These are phyloP conservation scores for Poecilobothrus nobilitatus DNA, from an alignment of 2,888 invertebrate species.

Conservation along the genomic window DNA sequence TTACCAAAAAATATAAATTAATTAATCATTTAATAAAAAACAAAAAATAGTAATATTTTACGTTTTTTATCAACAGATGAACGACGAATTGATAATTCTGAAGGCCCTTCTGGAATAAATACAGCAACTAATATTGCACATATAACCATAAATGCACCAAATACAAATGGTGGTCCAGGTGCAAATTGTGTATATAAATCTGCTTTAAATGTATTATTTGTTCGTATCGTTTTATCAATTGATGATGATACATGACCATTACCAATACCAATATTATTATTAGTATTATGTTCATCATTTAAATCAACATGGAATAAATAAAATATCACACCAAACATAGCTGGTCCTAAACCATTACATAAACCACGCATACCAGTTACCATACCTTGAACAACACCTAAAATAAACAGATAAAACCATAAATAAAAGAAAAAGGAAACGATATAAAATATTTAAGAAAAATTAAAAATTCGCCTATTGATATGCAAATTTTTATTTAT, in stretches of 20 bases:
- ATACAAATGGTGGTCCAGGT: slow-evolving; percentile 97
- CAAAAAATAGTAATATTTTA: slow-evolving; percentile 34
- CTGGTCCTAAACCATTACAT: slow-evolving; percentile 96
- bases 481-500: too few species aligned
- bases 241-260: slow-evolving; percentile 20
- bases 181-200: slow-evolving; percentile 61
- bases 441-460: too few species aligned
- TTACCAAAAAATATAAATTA: slow-evolving; percentile 14
- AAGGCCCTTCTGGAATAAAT: slow-evolving; percentile 67
- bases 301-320: slow-evolving; percentile 97
- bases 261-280: slow-evolving; percentile 19
- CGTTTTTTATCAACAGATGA: slow-evolving; percentile 53
- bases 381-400: slow-evolving; percentile 88
- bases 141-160: slow-evolving; percentile 93
- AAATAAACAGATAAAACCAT: slow-evolving; percentile 7
- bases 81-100: slow-evolving; percentile 40
- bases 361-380: slow-evolving; percentile 97
- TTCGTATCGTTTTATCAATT: slow-evolving; percentile 13
- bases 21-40: neutral
- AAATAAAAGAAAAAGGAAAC: neutral
- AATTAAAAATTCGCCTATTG: too few species aligned
- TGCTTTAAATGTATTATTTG: slow-evolving; percentile 22
- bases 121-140: slow-evolving; percentile 88
- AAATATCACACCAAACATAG: slow-evolving; percentile 97
- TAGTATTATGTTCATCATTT: slow-evolving; percentile 58